These are phyloP conservation scores for Psylliodes chrysocephalus DNA, from an alignment of 2,888 invertebrate species.

Conservation along the genomic window DNA sequence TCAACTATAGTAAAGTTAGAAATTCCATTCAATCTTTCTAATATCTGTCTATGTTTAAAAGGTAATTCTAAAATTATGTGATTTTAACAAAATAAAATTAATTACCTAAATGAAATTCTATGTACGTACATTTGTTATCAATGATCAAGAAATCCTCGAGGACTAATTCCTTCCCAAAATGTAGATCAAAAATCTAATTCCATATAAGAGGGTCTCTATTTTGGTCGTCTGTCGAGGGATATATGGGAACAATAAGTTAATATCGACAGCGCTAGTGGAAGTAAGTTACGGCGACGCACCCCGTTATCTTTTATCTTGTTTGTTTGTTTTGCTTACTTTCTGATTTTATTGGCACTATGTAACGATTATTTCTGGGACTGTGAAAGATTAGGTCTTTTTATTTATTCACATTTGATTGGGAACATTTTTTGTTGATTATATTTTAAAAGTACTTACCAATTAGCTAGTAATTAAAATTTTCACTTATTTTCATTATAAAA, in stretches of 20 bases:
- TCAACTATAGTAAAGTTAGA: too few species aligned
- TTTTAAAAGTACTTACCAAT: too few species aligned
- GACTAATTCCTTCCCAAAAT: slow-evolving; percentile 28
- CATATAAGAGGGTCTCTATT: slow-evolving; percentile 33
- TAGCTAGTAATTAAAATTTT: too few species aligned
- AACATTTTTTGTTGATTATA: not conserved
- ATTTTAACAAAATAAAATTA: too few species aligned
- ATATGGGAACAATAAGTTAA: slow-evolving; percentile 44
- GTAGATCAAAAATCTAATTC: slow-evolving; percentile 41
- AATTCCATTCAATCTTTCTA: too few species aligned
- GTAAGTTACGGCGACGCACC: slow-evolving; percentile 48
- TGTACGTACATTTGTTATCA: not conserved
- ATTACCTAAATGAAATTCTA: too few species aligned
- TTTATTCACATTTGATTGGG: not conserved
- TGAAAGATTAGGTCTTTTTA: slow-evolving; percentile 26
- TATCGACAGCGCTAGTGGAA: slow-evolving; percentile 46
- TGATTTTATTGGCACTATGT: slow-evolving; percentile 48
- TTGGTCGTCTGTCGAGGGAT: slow-evolving; percentile 38
- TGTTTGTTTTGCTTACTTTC: slow-evolving; percentile 47
- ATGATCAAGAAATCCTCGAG: slow-evolving; percentile 8
- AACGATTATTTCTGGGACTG: slow-evolving; percentile 43
- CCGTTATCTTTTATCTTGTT: slow-evolving; percentile 49
- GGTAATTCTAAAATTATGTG: too few species aligned
- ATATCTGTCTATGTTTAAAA: too few species aligned
- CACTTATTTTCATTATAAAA: too few species aligned